Percentiles rank a stretch among this genome's conserved stretches.
Evolutionary conservation across 2,797 vertebrate genomes (phyloP).

Genomic region (Cossypha polioptera): DNA sequence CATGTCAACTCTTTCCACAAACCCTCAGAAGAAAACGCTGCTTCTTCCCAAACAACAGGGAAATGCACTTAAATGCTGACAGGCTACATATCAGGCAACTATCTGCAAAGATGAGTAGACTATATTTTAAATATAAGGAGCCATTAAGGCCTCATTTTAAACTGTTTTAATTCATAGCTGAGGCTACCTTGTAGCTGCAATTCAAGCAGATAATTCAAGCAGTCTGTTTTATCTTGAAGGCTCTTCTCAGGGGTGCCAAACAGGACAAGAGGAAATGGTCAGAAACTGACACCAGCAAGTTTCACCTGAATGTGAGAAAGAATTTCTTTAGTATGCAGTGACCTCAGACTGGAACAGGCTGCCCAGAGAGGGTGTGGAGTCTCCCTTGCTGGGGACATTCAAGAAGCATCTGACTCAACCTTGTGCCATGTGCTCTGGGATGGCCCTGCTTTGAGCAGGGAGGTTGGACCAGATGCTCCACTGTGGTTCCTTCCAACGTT

Average conservation of each 20-base stretch:
- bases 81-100: neutral
- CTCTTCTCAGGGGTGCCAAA: neutral
- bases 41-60: neutral
- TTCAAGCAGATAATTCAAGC: neutral
- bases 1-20: neutral
- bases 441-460: neutral
- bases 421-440: neutral
- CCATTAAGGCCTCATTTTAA: neutral
- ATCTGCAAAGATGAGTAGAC: neutral
- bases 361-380: accelerated
- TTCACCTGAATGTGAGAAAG: neutral
- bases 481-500: neutral
- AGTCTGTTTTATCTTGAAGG: neutral
- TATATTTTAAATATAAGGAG: neutral
- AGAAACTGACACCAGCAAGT: neutral
- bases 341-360: neutral
- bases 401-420: neutral
- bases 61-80: neutral
- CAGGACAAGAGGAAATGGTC: neutral
- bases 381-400: neutral
- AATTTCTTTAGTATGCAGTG: neutral
- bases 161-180: neutral
- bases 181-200: neutral
- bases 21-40: neutral
- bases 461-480: neutral